Evolutionary conservation across 2,888 invertebrate species (phyloP).

Genomic region (Candidula unifasciata): DNA sequence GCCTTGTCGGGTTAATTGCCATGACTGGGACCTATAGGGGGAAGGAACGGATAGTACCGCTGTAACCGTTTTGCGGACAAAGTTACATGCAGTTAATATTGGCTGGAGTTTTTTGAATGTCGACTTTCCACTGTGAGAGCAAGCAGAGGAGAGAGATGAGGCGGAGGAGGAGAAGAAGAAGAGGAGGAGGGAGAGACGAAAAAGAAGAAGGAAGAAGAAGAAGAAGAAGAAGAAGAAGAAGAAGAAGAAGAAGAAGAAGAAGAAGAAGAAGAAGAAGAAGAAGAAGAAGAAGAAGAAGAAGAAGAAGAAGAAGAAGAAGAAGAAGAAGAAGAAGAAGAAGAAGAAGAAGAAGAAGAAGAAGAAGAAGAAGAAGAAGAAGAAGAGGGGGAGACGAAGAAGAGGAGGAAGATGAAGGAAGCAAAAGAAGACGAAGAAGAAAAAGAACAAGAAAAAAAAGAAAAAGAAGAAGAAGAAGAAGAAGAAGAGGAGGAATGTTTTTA

Average conservation of each 20-base stretch:
- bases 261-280: slow-evolving; percentile 41
- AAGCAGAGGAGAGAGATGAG: background rate
- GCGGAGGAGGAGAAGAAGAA: slow-evolving; percentile 3
- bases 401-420: background rate
- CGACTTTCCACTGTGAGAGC: too few relatives aligned
- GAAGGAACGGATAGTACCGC: too few relatives aligned
- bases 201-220: slow-evolving; percentile 7
- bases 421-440: background rate
- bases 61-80: too few relatives aligned
- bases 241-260: background rate
- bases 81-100: too few relatives aligned
- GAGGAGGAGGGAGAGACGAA: slow-evolving; percentile 18
- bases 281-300: slow-evolving; percentile 39
- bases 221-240: slow-evolving; percentile 35
- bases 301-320: slow-evolving; percentile 41
- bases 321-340: slow-evolving; percentile 29
- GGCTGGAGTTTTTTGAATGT: too few relatives aligned
- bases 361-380: slow-evolving; percentile 37
- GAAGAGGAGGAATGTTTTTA: too few relatives aligned
- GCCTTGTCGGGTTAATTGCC: too few relatives aligned
- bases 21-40: too few relatives aligned
- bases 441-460: too few relatives aligned
- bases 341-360: slow-evolving; percentile 40
- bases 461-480: too few relatives aligned
- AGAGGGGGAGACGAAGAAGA: slow-evolving; percentile 4